Conservation (phyloP, 35 echinoderm and acorn worm species). For the Diadema setosum region DNA sequence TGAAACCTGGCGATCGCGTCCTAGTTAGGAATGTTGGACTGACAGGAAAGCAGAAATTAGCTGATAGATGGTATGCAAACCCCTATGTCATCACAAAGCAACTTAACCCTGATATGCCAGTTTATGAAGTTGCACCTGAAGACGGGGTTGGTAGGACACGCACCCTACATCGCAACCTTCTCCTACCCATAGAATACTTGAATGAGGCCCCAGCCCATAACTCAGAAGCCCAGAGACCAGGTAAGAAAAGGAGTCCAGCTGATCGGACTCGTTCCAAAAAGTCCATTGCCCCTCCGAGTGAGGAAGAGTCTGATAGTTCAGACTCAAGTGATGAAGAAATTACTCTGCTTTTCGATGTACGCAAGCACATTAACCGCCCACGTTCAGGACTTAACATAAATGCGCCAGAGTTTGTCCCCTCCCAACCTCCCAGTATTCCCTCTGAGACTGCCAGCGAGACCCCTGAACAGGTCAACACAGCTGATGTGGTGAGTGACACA, state of each 20-base stretch:
- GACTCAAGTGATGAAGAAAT: not conserved
- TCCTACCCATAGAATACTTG: conserved; percentile 6
- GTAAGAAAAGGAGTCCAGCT: not conserved
- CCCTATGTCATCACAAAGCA: conserved; percentile 5
- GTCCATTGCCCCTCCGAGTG: not conserved
- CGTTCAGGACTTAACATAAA: not conserved
- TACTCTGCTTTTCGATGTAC: not conserved
- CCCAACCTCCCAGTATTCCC: not conserved
- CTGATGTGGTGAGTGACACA: not conserved
- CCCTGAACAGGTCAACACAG: no score
- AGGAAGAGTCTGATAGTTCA: not conserved
- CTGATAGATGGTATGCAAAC: conserved; percentile 48
- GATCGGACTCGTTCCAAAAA: no score
- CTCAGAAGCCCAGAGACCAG: not conserved
- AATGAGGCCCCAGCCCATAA: not conserved
- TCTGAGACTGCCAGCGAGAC: no score
- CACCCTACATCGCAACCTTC: conserved; percentile 53
- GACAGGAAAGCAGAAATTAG: conserved; percentile 70
- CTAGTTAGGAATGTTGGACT: conserved; percentile 66
- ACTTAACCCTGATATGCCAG: conserved; percentile 13
- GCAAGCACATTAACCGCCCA: not conserved
- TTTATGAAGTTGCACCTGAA: conserved; percentile 68
- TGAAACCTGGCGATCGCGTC: conserved; percentile 61
- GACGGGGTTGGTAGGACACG: not conserved
- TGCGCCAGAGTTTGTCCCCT: not conserved